A percentile compares a stretch with the other conserved stretches of the same genome.
Conservation (phyloP, 1,140 invertebrate genomes). For the Carposina sasakii region DNA sequence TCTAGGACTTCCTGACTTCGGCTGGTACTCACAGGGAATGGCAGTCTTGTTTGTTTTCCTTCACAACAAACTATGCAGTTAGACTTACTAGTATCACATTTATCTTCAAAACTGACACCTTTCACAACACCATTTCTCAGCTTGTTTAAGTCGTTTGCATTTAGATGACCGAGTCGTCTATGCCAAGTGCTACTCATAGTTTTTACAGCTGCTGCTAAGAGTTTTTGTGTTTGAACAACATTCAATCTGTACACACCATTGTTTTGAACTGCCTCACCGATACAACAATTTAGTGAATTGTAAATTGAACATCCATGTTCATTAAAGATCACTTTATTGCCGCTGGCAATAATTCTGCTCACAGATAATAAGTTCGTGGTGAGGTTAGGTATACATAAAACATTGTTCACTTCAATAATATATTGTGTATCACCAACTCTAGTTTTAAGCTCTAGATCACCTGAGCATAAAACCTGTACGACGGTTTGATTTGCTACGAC, state of each 20-base stretch:
- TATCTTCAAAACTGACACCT: conserved; percentile 14
- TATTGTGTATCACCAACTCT: conserved; percentile 11
- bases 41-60: neutral
- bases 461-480: conserved; percentile 28
- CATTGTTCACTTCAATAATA: conserved; percentile 20
- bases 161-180: conserved; percentile 35
- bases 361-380: conserved; percentile 25
- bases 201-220: neutral
- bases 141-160: conserved; percentile 27
- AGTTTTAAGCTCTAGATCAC: conserved; percentile 28
- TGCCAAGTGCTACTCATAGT: conserved; percentile 22
- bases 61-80: conserved; percentile 15
- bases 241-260: conserved; percentile 9
- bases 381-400: conserved; percentile 22
- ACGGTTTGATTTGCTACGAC: conserved; percentile 35
- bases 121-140: conserved; percentile 28
- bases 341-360: conserved; percentile 24
- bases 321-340: conserved; percentile 7
- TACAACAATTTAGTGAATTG: neutral
- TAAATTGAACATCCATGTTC: neutral
- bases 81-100: conserved; percentile 19
- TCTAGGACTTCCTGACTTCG: conserved; percentile 16
- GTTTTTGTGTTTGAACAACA: neutral
- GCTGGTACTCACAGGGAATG: conserved; percentile 18
- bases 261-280: neutral